Percentiles rank a stretch among this genome's conserved stretches.
Conservation (phyloP, 2,113 vertebrate genomes). For the Indri indri region DNA sequence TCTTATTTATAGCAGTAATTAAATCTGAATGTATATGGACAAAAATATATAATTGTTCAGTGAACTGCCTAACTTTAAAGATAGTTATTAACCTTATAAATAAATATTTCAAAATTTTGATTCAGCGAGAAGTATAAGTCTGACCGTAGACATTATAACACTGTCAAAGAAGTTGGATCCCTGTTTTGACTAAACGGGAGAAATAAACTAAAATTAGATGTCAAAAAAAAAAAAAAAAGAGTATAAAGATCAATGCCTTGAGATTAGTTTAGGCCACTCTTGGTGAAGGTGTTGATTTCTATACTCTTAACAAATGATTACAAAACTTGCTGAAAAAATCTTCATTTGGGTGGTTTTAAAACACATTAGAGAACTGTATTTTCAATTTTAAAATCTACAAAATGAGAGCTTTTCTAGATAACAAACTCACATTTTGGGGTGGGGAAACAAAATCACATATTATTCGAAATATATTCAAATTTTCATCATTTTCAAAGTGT, state of each 20-base stretch:
- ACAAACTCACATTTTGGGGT: neutral
- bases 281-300: neutral
- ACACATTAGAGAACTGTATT: neutral
- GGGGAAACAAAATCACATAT: neutral
- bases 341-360: neutral
- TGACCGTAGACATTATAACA: neutral
- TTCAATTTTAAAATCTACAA: neutral
- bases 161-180: neutral
- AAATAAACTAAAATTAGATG: neutral
- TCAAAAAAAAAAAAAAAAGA: no score
- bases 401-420: neutral
- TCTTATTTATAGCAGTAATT: neutral
- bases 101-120: slow-evolving; percentile 18
- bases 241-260: no score
- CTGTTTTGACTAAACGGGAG: neutral
- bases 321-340: neutral
- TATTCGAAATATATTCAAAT: neutral
- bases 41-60: neutral
- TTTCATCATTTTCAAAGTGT: neutral
- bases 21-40: neutral
- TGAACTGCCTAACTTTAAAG: neutral
- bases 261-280: no score
- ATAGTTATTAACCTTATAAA: neutral
- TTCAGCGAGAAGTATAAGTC: neutral
- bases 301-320: neutral